Percentiles rank a stretch among this genome's conserved stretches.
Evolutionary conservation across 2,113 vertebrate species (phyloP).

Genomic region (Cheilinus undulatus): DNA sequence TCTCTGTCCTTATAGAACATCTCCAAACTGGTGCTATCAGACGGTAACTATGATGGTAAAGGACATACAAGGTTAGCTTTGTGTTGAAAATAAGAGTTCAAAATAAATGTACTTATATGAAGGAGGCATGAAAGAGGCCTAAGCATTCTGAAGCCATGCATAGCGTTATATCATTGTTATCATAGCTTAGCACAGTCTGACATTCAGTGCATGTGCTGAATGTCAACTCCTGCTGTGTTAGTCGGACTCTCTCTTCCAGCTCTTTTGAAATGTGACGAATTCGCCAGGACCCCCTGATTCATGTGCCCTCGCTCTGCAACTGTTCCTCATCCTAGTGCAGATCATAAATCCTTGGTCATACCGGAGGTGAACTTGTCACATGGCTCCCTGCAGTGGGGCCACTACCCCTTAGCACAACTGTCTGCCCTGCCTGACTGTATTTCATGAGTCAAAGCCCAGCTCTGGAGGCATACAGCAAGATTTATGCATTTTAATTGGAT

Average conservation of each 20-base stretch:
- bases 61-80: conserved; percentile 65
- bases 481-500: conserved; percentile 82
- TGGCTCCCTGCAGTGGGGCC: conserved; percentile 64
- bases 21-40: conserved; percentile 42
- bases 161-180: conserved; percentile 28
- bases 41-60: conserved; percentile 50
- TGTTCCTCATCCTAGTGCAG: conserved; percentile 58
- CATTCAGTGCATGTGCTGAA: conserved; percentile 61
- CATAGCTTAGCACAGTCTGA: conserved; percentile 48
- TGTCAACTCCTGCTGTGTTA: conserved; percentile 49
- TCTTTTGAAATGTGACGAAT: conserved; percentile 67
- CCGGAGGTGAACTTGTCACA: conserved; percentile 65
- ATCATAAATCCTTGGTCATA: conserved; percentile 74
- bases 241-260: conserved; percentile 39
- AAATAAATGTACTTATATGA: conserved; percentile 20
- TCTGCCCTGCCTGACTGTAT: conserved; percentile 64
- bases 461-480: conserved; percentile 62
- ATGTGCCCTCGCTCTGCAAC: conserved; percentile 51
- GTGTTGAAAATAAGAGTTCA: conserved; percentile 8
- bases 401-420: conserved; percentile 56
- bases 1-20: conserved; percentile 64
- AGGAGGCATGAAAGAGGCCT: conserved; percentile 12
- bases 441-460: conserved; percentile 70
- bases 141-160: conserved; percentile 6
- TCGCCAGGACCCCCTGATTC: conserved; percentile 67